Evolutionary conservation across 2,797 vertebrate genomes (phyloP).

Genomic region (Poecilia wingei): DNA sequence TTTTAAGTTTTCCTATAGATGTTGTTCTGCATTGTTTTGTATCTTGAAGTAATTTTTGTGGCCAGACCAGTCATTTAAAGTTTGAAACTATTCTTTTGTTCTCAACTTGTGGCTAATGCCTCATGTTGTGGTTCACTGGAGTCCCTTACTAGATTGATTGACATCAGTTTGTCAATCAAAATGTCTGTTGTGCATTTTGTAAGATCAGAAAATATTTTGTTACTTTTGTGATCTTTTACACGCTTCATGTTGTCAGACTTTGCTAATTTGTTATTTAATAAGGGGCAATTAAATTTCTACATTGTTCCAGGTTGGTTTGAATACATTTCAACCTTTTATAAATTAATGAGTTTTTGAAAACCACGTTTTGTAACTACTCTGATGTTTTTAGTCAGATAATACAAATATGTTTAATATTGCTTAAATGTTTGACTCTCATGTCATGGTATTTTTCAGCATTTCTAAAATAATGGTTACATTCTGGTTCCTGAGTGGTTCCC

Average conservation of each 20-base stretch:
- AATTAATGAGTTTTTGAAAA: not conserved
- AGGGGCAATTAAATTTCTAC: not conserved
- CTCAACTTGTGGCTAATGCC: not conserved
- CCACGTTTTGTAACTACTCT: not conserved
- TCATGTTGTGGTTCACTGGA: not conserved
- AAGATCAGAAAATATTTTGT: not conserved
- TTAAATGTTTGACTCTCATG: not conserved
- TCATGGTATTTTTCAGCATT: not conserved
- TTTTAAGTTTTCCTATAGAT: not conserved
- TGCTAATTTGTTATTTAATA: not conserved
- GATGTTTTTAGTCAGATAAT: not conserved
- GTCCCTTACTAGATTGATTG: not conserved
- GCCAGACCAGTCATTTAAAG: not conserved
- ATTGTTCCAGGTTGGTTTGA: not conserved
- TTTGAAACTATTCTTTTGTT: not conserved
- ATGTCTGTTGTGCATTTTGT: not conserved
- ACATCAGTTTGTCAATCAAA: not conserved
- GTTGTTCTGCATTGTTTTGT: not conserved
- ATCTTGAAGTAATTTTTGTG: not conserved
- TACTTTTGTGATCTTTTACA: not conserved
- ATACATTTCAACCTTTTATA: not conserved
- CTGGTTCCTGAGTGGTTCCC: not conserved
- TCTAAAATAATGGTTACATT: not conserved
- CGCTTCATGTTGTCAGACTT: not conserved
- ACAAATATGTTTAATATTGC: not conserved